Conservation (phyloP, 1,140 invertebrate genomes). For the Zophobas atratus region DNA sequence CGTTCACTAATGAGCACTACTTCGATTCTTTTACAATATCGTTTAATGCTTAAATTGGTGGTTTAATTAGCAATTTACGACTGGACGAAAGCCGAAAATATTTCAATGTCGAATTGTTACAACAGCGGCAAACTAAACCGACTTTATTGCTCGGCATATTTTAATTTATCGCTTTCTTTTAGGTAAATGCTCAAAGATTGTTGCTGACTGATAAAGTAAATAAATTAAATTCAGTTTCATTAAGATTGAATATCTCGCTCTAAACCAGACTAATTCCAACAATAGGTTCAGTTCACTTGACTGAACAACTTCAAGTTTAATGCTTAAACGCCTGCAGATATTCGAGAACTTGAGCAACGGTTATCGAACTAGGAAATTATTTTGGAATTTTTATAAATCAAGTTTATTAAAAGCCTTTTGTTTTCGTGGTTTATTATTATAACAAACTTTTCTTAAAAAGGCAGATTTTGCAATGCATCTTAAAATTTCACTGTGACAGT, state of each 20-base stretch:
- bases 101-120: conserved; percentile 18
- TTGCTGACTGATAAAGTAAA: conserved; percentile 18
- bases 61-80: conserved; percentile 42
- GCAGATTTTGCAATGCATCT: too few relatives aligned
- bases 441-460: too few relatives aligned
- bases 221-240: conserved; percentile 37
- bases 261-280: conserved; percentile 34
- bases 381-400: not conserved
- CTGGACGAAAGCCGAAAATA: conserved; percentile 8
- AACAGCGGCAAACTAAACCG: not conserved
- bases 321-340: conserved; percentile 17
- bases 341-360: not conserved
- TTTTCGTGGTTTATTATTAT: too few relatives aligned
- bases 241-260: conserved; percentile 35
- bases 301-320: not conserved
- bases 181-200: conserved; percentile 17
- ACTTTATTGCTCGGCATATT: conserved; percentile 28
- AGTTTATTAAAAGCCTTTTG: not conserved
- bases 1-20: conserved; percentile 23
- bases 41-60: conserved; percentile 17
- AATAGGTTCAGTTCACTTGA: conserved; percentile 33
- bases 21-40: conserved; percentile 19
- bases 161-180: conserved; percentile 37
- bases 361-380: too few relatives aligned
- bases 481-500: too few relatives aligned